Conservation (phyloP, 2,113 vertebrate genomes). For the Cottus gobio region DNA sequence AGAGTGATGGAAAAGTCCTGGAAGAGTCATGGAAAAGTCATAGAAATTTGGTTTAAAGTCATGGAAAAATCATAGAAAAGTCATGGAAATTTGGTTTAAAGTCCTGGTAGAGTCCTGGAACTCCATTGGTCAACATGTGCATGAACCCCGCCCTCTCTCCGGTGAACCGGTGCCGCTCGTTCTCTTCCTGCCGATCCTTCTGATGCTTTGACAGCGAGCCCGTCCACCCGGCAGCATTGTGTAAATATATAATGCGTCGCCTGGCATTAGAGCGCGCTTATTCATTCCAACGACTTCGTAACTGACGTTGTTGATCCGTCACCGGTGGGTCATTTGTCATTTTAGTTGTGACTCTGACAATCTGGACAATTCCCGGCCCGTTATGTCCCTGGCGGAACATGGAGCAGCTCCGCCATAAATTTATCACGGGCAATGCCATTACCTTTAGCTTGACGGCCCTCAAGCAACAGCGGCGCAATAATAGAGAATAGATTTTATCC, state of each 20-base stretch:
- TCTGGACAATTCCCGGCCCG: conserved; percentile 71
- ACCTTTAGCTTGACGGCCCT: conserved; percentile 79
- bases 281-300: conserved; percentile 67
- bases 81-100: no score
- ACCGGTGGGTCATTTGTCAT: conserved; percentile 72
- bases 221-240: conserved; percentile 18
- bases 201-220: conserved; percentile 15
- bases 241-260: conserved; percentile 49
- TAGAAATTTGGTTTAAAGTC: no score
- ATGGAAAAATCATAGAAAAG: no score
- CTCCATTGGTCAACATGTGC: no score
- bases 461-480: conserved; percentile 79
- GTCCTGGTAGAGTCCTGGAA: no score
- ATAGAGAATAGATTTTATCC: conserved; percentile 84
- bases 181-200: not conserved
- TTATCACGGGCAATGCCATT: conserved; percentile 80
- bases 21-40: no score
- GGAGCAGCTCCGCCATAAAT: conserved; percentile 72
- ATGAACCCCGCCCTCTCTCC: no score
- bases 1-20: no score
- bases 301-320: conserved; percentile 75
- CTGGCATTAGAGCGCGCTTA: conserved; percentile 55
- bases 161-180: no score
- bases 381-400: conserved; percentile 69
- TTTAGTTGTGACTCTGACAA: conserved; percentile 69